Conservation (phyloP, 2,888 invertebrate genomes). For the Tanytarsus gracilentus region DNA sequence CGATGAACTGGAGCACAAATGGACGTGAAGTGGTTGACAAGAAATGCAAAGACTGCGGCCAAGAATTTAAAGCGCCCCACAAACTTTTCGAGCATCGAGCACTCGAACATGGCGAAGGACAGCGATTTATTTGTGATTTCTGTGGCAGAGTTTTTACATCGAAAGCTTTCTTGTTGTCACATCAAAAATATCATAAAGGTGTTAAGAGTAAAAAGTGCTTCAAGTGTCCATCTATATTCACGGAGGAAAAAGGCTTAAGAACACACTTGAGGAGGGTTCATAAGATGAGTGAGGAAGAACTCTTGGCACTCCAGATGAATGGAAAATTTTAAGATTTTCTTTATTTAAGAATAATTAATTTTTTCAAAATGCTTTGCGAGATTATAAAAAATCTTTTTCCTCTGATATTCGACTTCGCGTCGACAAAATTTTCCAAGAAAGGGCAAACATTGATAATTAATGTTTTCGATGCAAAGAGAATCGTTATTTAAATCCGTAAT, state of each 20-base stretch:
- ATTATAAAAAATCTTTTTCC: slow-evolving; percentile 41
- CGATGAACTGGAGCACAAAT: background rate
- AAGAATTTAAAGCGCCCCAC: background rate
- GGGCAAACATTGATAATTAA: slow-evolving; percentile 56
- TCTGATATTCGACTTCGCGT: slow-evolving; percentile 47
- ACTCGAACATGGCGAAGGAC: background rate
- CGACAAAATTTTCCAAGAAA: slow-evolving; percentile 49
- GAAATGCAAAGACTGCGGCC: background rate
- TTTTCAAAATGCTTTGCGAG: slow-evolving; percentile 34
- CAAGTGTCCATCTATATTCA: background rate
- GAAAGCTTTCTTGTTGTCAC: background rate
- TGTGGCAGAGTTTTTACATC: background rate
- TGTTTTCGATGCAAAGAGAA: slow-evolving; percentile 49
- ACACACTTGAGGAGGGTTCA: background rate
- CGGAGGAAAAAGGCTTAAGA: background rate
- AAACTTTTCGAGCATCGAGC: background rate
- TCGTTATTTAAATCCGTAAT: slow-evolving; percentile 36
- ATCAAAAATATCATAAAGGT: slow-evolving; percentile 10
- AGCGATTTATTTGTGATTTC: background rate
- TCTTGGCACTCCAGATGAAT: slow-evolving; percentile 1
- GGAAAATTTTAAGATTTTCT: too few species aligned
- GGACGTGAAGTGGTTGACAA: background rate
- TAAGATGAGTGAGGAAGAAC: background rate
- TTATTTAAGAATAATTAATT: too few species aligned
- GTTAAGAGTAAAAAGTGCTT: background rate